A percentile compares a stretch with the other conserved stretches of the same genome.
These are phyloP conservation scores for Temnothorax unifasciatus DNA, from an alignment of 2,888 invertebrate genomes.

Conservation along the genomic window DNA sequence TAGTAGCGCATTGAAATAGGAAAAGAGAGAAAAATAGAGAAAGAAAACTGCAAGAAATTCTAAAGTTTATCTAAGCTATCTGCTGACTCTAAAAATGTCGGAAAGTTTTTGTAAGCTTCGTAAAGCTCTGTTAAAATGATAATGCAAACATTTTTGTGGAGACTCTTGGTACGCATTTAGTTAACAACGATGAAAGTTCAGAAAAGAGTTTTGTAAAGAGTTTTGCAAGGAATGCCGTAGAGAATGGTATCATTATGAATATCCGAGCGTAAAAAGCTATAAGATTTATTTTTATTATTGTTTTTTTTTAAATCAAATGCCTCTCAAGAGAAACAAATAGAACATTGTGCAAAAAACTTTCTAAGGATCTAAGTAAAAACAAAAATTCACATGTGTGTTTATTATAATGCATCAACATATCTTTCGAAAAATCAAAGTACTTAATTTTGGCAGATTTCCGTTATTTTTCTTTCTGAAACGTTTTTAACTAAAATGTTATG, in stretches of 20 bases:
- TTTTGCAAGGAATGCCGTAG: conserved; percentile 1
- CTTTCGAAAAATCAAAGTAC: background rate
- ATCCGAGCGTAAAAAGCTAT: background rate
- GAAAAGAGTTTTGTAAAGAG: conserved; percentile 9
- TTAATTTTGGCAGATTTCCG: background rate
- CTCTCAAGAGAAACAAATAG: background rate
- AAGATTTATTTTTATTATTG: background rate
- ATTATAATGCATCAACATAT: background rate
- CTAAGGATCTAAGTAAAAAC: background rate
- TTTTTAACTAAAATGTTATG: background rate
- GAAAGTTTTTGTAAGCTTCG: conserved; percentile 49
- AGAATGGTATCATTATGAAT: conserved; percentile 17
- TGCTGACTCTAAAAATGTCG: conserved; percentile 48
- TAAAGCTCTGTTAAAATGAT: conserved; percentile 52
- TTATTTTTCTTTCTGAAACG: background rate
- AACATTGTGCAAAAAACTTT: conserved; percentile 11
- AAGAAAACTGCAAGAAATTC: conserved; percentile 48
- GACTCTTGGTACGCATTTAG: conserved; percentile 33
- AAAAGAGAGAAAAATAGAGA: background rate
- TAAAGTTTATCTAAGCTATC: conserved; percentile 49
- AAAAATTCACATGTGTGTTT: background rate
- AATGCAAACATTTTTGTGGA: conserved; percentile 50
- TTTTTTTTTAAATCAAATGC: background rate
- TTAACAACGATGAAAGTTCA: conserved; percentile 48
- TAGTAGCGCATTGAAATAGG: conserved; percentile 12